These are phyloP conservation scores for Diogma glabrata DNA, from an alignment of 2,888 invertebrate species.

Conservation along the genomic window DNA sequence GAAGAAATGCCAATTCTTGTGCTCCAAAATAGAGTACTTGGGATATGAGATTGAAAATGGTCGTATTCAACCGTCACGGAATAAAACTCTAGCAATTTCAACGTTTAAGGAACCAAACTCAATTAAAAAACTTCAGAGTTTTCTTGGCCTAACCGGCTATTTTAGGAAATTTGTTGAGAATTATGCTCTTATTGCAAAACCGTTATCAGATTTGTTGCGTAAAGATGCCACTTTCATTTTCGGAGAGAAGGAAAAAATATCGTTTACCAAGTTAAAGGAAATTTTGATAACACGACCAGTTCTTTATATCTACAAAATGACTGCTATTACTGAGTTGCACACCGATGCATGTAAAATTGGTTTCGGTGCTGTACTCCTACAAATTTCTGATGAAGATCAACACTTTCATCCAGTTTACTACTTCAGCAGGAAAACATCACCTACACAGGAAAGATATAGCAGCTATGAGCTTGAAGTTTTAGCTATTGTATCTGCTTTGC, in stretches of 20 bases:
- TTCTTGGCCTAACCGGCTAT: too few species aligned
- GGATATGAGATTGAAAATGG: too few species aligned
- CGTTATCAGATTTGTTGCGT: too few species aligned
- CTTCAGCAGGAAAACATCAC: neutral
- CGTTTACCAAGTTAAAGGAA: too few species aligned
- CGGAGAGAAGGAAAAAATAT: too few species aligned
- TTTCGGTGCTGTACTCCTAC: neutral
- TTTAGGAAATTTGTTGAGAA: neutral
- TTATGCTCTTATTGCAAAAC: too few species aligned
- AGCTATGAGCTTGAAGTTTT: neutral
- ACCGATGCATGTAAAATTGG: neutral
- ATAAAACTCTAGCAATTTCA: too few species aligned
- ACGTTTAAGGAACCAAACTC: too few species aligned
- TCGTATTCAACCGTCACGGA: too few species aligned
- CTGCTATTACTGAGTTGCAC: neutral
- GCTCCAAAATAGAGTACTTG: too few species aligned
- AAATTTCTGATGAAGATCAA: neutral
- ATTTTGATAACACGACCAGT: neutral
- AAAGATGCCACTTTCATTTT: too few species aligned
- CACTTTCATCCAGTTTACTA: neutral
- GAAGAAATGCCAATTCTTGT: conserved; percentile 19
- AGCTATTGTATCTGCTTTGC: neutral
- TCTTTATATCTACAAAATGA: neutral
- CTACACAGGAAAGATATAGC: neutral
- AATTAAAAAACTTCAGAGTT: too few species aligned